Evolutionary conservation across 2,888 invertebrate species (phyloP), one percentile per base, ranked within the genome.

Genomic region (Galerucella calmariensis): DNA sequence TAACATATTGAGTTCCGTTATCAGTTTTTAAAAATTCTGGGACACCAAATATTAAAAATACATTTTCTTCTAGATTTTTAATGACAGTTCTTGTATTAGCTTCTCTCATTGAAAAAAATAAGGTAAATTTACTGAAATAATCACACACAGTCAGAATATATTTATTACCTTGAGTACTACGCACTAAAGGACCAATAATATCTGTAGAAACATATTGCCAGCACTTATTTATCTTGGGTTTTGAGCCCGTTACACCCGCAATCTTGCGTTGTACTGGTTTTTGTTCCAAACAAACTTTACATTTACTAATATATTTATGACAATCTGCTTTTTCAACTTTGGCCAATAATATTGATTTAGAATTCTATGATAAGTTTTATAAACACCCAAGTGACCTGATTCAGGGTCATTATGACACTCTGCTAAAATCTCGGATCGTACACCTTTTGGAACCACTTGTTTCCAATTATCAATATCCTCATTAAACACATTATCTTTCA

Each of bases 31-130:
- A 14, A 6, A 14, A 59, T 71, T 78, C 73, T 0, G 78, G 81
- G 0, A 81, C 78, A 9, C 81, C 81, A 69, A 77, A 81, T 10
- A 74, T 56, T 9, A 75, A 65, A 62, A 82, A 81, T 2, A 79
- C 73, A 12, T 75, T 35, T 48, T 75, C 63, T 59, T 76, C 72
- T 35, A 76, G 12, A 62, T 66, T 56, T 9, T 69, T 69, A 24
- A 48, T 41, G 24, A 67, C 20, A 9, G 72, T 14, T n/a, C 56
- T 56, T 58, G 68, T 67, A 46, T 65, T 74, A 59, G 75, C 75
- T n/a, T 58, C 48, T 41, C 62, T 58, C 16, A 76, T 27, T 24
- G 76, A 72, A 20, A 67, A 74, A 20, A 72, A 35, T 48, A 72
- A 58, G 12, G 56, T 41, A 61, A 62, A 75, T 51, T 77, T 77